Evolutionary conservation across 1,140 invertebrate species (phyloP).

Genomic region (Heterodera carotae): DNA sequence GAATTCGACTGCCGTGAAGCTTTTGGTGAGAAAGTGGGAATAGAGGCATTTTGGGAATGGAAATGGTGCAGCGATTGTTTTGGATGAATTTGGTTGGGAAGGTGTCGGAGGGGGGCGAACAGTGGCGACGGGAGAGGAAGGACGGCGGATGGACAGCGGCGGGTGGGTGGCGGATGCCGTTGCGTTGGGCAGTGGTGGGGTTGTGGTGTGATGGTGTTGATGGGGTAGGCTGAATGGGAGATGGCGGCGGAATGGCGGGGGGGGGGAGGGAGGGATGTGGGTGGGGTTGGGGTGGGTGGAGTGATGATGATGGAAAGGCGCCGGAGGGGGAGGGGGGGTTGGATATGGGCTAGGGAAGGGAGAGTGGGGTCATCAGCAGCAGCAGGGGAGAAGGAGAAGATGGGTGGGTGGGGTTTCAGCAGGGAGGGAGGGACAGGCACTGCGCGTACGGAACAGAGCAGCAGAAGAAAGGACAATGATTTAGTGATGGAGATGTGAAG

Average conservation of each 20-base stretch:
- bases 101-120: background rate
- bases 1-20: background rate
- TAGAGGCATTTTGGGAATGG: background rate
- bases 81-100: conserved; percentile 14
- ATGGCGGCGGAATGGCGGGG: background rate
- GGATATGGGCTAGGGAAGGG: background rate
- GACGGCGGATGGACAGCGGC: conserved; percentile 10
- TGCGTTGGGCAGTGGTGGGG: conserved; percentile 4
- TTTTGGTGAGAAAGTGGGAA: background rate
- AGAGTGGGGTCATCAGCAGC: background rate
- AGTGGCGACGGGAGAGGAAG: background rate
- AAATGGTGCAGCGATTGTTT: conserved; percentile 1
- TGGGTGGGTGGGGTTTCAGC: too few species aligned
- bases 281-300: background rate
- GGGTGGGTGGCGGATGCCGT: background rate
- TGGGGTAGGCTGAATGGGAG: background rate
- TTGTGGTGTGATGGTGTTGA: background rate
- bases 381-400: conserved; percentile 6
- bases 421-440: background rate
- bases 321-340: background rate
- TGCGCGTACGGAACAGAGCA: conserved; percentile 8
- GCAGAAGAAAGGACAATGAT: too few species aligned
- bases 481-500: too few species aligned
- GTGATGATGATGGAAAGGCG: background rate
- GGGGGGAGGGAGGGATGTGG: background rate